Evolutionary conservation across 2,113 vertebrate genomes (phyloP), one percentile per base, ranked within the genome.

Genomic region (Catharus bicknelli): DNA sequence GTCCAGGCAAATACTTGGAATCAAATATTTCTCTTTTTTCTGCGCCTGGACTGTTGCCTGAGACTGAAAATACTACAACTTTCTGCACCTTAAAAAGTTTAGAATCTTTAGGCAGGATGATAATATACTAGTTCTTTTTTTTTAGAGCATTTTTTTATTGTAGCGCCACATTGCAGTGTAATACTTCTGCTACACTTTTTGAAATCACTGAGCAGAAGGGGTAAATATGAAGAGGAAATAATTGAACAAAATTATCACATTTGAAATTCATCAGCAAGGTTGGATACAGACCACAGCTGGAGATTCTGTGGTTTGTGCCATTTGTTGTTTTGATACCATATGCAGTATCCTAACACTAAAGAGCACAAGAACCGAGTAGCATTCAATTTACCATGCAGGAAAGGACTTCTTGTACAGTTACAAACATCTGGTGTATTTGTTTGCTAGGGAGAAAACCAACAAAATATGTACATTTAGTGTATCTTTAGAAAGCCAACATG

Each of bases 1-100:
- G 17, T 38, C 10, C 40, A 55, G 50, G 23, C 25, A 78, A 32
- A 58, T 81, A 47, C 5, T 69, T 53, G 22, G 30, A 74, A 40
- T 86, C 10, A 80, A 64, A 7, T 54, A 54, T 83, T 80, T 68
- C 10, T 50, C 12, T 48, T 43, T 12, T 26, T 90, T 51, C 43
- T 90, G 32, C 0, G 0, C 1, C 0, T 34, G 47, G 14, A 3
- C 58, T 88, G n/a, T 61, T 92, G 40, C 36, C 69, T 76, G 36
- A 57, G 40, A 26, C n/a, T 27, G 23, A 68, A 76, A 59, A 59
- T 67, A 13, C 26, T 27, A 29, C 32, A 58, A 19, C 48, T 59
- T 93, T 45, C 16, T 63, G 54, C 2, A 1, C 27, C 30, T 57
- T 57, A 64, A 21, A 2, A 82, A 51, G 21, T 59, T 58, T 63